phyloP scores from a whole-genome alignment of 2,888 invertebrate genomes.

The Tinea semifulvella region DNA sequence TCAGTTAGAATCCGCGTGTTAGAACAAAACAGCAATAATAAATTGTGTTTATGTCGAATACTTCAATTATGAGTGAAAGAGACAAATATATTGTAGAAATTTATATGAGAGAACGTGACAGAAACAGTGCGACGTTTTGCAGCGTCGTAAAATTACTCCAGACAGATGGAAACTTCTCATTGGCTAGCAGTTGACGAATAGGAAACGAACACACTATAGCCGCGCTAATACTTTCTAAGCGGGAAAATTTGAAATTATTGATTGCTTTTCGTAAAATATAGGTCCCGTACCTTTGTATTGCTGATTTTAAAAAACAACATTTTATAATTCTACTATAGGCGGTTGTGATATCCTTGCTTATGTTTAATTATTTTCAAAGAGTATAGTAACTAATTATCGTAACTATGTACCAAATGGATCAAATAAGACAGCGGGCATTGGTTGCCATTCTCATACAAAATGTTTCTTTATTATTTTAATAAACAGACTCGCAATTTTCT shows the following conservation, averaged over 20 bases:
- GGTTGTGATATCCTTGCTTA: too few relatives aligned
- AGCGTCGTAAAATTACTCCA: constrained; percentile 37
- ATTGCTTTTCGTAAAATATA: neutral
- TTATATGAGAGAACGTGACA: constrained; percentile 34
- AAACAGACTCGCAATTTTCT: too few relatives aligned
- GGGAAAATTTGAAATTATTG: constrained; percentile 21
- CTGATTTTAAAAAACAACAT: too few relatives aligned
- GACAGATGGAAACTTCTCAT: constrained; percentile 76
- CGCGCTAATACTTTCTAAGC: constrained; percentile 22
- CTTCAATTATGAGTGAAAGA: constrained; percentile 36
- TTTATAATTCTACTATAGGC: too few relatives aligned
- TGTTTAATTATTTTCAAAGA: too few relatives aligned
- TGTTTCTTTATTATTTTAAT: too few relatives aligned
- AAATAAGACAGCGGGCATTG: too few relatives aligned
- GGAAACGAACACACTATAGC: constrained; percentile 49
- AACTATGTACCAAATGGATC: too few relatives aligned
- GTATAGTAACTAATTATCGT: too few relatives aligned
- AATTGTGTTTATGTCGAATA: constrained; percentile 27
- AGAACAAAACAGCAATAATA: constrained; percentile 24
- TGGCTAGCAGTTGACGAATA: constrained; percentile 63
- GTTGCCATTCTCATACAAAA: too few relatives aligned
- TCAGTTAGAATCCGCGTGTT: constrained; percentile 18
- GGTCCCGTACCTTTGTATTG: too few relatives aligned
- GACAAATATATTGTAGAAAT: constrained; percentile 27
- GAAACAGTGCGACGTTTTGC: constrained; percentile 21